Evolutionary conservation across 2,888 invertebrate species (phyloP), one percentile per base, ranked within the genome.

Genomic region (Melieria picta): DNA sequence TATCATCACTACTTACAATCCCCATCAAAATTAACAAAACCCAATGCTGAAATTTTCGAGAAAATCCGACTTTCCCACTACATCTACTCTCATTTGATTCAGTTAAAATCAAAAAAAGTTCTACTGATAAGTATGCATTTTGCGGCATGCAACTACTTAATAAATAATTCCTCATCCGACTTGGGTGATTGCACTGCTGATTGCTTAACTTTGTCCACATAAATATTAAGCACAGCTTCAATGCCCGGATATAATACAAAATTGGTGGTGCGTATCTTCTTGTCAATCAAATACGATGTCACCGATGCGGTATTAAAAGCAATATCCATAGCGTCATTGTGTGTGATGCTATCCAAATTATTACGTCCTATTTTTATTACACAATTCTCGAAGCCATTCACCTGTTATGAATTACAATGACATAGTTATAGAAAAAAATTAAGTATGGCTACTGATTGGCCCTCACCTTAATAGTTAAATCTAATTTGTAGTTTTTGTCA

Each of bases 401-500:
- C 83, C 88, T 89, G 5, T 5, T 30, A 60, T 5, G n/a, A n/a
- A 10, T 0, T 3, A 46, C 9, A 48, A 3, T 43, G 11, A 47
- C 56, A 11, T 43, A 56, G 13, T 43, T n/a, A 10, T 0, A 42
- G 16, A 30, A 16, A 10, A 10, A 3, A 16, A 13, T 13, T n/a
- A 57, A 55, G 64, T 43, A 65, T 69, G 52, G n/a, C 13, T 1
- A 43, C 13, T 5, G 2, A 57, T 1, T 48, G 4, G 11, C n/a
- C 86, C 87, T 88, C 85, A 92, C 92, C 86, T 90, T 90, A 78
- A 92, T 90, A 64, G 88, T 87, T 63, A 94, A 88, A 78, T 91
- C 90, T 70, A 94, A 84, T 78, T 90, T 88, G 81, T 91, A 94
- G 77, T 91, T 85, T 74, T 88, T 85, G 86, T 96, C 93, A 65